Evolutionary conservation across 2,888 invertebrate genomes (phyloP).

Genomic region (Xestia xanthographa): DNA sequence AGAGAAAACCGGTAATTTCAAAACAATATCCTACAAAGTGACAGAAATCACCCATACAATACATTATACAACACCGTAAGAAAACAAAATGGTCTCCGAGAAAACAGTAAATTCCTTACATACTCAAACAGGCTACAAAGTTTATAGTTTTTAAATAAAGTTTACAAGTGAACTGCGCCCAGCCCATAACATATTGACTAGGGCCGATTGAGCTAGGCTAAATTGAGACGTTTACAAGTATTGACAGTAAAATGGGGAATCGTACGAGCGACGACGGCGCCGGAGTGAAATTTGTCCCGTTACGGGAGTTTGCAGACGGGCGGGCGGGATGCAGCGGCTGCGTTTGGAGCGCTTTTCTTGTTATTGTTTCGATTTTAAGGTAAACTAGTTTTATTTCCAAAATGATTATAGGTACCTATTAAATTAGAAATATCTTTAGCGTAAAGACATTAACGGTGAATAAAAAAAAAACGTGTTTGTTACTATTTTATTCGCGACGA

Average conservation of each 20-base stretch:
- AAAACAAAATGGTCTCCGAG: constrained; percentile 27
- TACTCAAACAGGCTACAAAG: constrained; percentile 44
- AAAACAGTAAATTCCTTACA: constrained; percentile 43
- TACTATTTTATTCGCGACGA: not conserved
- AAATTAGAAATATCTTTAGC: not conserved
- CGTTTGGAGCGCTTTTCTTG: not conserved
- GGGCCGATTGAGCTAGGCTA: constrained; percentile 70
- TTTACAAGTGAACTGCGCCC: constrained; percentile 62
- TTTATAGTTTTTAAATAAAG: constrained; percentile 63
- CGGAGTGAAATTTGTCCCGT: constrained; percentile 86
- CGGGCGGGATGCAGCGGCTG: constrained; percentile 62
- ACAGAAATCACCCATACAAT: not conserved
- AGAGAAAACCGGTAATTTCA: not conserved
- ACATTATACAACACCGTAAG: constrained; percentile 11
- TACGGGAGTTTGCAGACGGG: constrained; percentile 70
- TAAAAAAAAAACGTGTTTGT: not conserved
- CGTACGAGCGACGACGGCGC: constrained; percentile 78
- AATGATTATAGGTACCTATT: not conserved
- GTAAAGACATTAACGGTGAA: not conserved
- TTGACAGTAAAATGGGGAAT: constrained; percentile 87
- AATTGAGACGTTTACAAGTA: constrained; percentile 88
- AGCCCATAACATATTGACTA: constrained; percentile 67
- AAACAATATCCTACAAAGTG: not conserved
- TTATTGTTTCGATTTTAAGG: not conserved
- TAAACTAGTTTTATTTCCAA: not conserved